Evolutionary conservation across 2,113 vertebrate species (phyloP).

Genomic region (Brienomyrus longianalis): DNA sequence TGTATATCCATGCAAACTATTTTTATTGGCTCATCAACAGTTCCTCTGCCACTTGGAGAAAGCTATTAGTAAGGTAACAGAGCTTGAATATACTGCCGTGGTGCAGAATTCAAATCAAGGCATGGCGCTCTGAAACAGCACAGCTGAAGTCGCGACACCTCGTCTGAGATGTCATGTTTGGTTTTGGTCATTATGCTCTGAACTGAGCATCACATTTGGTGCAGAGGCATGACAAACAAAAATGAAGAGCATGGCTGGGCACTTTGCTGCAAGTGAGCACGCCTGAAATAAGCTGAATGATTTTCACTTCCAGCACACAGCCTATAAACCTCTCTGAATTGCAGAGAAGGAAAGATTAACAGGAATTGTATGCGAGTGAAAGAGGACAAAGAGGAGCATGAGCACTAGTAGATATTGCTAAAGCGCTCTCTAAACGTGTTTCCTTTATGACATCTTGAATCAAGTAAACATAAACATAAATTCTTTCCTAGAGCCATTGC

Average conservation of each 20-base stretch:
- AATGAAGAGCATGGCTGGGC: neutral
- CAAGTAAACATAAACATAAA: neutral
- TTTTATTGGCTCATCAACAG: constrained; percentile 50
- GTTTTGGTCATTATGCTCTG: neutral
- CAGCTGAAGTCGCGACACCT: constrained; percentile 32
- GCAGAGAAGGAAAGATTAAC: neutral
- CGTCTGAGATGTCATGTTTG: constrained; percentile 35
- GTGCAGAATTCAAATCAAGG: constrained; percentile 27
- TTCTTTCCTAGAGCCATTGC: neutral
- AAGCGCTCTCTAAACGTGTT: neutral
- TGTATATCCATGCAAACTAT: constrained; percentile 39
- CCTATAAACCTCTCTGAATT: neutral
- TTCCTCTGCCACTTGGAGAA: constrained; percentile 33
- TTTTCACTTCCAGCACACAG: neutral
- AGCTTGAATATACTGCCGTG: constrained; percentile 31
- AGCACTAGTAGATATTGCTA: neutral
- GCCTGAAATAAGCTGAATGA: neutral
- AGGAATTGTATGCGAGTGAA: neutral
- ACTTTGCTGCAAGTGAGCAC: neutral
- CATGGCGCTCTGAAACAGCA: constrained; percentile 37
- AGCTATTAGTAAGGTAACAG: constrained; percentile 48
- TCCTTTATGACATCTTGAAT: neutral
- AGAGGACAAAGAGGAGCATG: neutral
- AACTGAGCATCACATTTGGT: neutral
- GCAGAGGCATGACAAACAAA: neutral